Percentiles rank a stretch among this genome's conserved stretches.
These are phyloP conservation scores for Aproaerema taeniolella DNA, from an alignment of 2,888 invertebrate genomes.

Conservation along the genomic window DNA sequence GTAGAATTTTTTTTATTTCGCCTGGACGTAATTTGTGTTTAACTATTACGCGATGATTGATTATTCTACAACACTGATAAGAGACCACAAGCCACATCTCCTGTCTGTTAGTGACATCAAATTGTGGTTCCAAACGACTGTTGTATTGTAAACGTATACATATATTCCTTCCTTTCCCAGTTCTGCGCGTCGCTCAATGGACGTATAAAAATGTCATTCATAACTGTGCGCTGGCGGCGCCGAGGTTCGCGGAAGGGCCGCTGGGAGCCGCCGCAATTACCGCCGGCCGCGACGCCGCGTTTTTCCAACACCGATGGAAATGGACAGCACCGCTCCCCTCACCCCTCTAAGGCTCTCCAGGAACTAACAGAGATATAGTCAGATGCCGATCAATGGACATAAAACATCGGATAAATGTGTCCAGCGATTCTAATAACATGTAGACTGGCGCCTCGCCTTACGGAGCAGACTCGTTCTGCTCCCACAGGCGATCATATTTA, in stretches of 20 bases:
- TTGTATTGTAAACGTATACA: too few relatives aligned
- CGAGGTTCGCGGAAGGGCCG: slow-evolving; percentile 24
- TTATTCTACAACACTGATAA: too few relatives aligned
- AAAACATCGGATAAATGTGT: slow-evolving; percentile 12
- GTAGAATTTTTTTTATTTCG: too few relatives aligned
- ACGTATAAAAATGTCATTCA: slow-evolving; percentile 46
- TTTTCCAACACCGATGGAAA: slow-evolving; percentile 49
- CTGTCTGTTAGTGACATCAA: too few relatives aligned
- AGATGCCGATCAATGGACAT: slow-evolving; percentile 10
- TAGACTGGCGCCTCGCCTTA: slow-evolving; percentile 2
- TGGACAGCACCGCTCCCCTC: slow-evolving; percentile 32
- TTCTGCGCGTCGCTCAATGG: slow-evolving; percentile 29
- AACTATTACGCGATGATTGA: too few relatives aligned
- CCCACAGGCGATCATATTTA: too few relatives aligned
- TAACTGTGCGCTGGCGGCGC: slow-evolving; percentile 10
- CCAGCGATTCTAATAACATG: too few relatives aligned
- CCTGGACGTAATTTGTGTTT: too few relatives aligned
- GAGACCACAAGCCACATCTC: too few relatives aligned
- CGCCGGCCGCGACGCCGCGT: slow-evolving; percentile 38
- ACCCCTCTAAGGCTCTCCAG: slow-evolving; percentile 22
- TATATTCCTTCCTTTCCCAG: neutral
- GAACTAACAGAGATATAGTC: slow-evolving; percentile 9
- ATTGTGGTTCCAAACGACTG: too few relatives aligned
- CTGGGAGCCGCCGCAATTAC: slow-evolving; percentile 46
- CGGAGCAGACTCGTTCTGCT: too few relatives aligned